Base-by-base conservation (phyloP, 2,797 vertebrate species). In the Picus viridis region DNA sequence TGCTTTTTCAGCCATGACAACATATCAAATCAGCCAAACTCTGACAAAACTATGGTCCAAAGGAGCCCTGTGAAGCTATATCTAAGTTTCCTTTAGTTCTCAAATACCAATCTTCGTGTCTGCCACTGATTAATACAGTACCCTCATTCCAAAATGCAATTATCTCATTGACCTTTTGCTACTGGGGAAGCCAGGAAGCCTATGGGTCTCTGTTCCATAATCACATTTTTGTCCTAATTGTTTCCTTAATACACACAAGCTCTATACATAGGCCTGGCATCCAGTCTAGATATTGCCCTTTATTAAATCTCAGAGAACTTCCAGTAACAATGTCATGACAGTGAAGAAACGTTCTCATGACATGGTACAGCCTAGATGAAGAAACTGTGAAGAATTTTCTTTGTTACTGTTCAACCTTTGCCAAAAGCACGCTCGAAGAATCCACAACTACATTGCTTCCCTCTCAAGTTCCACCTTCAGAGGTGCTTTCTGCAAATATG, bases 91-190 rank as follows among this genome's bases (percentile, higher is more conserved):
- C 49, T 76, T 88, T 36, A 61, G 56, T 80, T 91, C 71, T 91
- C 67, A 65, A 86, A 95, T 67, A 93, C 79, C 93, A 94, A 17
- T 24, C 45, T 86, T 85, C 83, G 26, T 70, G 89, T 82, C 81
- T 88, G 94, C 87, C 76, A 54, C 69, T 94, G 94, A 92, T 91
- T 91, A 93, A 94, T 91, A 85, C 76, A 81, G 83, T 32, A 51
- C 79, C 79, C 86, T 92, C 87, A 83, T 95, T 96, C 94, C 93
- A 88, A 91, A 92, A 94, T 32, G 93, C 77, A 97, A 95, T 96
- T 96, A 95, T 86, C 81, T 88, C 78, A 83, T 41, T 92, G 92
- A 96, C 93, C 94, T 96, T 91, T 85, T 76, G 87, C 92, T 89
- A 92, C 81, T 34, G 62, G 78, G 72, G 88, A 95, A 95, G 80